These are phyloP conservation scores for Strigamia crassipes DNA, from an alignment of 2,888 invertebrate genomes.

Conservation along the genomic window DNA sequence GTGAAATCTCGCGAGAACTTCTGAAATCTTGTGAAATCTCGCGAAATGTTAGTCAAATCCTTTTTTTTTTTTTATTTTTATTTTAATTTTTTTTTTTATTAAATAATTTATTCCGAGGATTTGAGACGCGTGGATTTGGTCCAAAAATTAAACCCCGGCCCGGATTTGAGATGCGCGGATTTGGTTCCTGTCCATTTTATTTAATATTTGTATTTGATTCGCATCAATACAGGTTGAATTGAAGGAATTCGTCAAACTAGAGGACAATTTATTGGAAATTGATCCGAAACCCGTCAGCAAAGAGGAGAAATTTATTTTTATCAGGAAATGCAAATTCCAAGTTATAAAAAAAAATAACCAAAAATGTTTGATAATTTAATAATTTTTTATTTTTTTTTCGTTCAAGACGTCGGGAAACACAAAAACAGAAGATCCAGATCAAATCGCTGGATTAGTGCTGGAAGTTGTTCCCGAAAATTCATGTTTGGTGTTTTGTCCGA, in stretches of 20 bases:
- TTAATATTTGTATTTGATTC: neutral
- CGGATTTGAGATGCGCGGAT: too few species aligned
- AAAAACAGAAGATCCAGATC: conserved; percentile 72
- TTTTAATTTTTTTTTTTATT: neutral
- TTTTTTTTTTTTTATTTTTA: too few species aligned
- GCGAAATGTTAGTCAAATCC: too few species aligned
- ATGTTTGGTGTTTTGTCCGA: conserved; percentile 90
- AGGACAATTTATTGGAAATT: conserved; percentile 66
- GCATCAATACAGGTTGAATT: conserved; percentile 67
- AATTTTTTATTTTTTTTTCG: neutral
- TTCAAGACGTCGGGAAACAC: neutral
- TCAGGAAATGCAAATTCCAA: conserved; percentile 46
- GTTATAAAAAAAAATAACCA: neutral
- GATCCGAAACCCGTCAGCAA: conserved; percentile 57
- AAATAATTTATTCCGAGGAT: neutral
- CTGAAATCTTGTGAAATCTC: too few species aligned
- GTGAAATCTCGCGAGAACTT: too few species aligned
- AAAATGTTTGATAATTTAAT: conserved; percentile 2
- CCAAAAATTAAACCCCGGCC: too few species aligned
- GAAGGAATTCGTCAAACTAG: conserved; percentile 72
- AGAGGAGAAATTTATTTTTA: conserved; percentile 53
- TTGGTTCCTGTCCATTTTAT: neutral
- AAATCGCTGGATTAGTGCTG: conserved; percentile 75
- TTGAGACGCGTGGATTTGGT: too few species aligned
- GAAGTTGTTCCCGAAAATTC: conserved; percentile 80